Evolutionary conservation across 2,113 vertebrate genomes (phyloP).

Genomic region (Pituophis catenifer): DNA sequence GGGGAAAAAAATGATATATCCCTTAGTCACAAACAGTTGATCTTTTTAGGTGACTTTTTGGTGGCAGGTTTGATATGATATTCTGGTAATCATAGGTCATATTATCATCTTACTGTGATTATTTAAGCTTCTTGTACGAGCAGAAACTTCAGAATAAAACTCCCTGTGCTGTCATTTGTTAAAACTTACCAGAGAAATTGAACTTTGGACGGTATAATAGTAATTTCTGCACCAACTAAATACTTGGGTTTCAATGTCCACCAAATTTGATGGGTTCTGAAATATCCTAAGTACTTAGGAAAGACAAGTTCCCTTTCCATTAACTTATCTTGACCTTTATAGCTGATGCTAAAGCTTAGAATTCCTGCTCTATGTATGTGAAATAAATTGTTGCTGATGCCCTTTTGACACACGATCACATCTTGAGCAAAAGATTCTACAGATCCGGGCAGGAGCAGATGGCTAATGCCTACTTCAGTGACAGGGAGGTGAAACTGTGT

Average conservation of each 20-base stretch:
- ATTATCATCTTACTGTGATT: not conserved
- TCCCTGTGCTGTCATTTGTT: not conserved
- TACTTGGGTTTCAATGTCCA: not conserved
- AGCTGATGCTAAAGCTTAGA: not conserved
- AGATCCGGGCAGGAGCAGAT: slow-evolving; percentile 1
- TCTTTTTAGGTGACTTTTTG: not conserved
- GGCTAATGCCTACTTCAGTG: slow-evolving; percentile 7
- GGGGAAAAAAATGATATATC: not conserved
- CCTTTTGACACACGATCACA: not conserved
- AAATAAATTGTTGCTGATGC: not conserved
- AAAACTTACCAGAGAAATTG: not conserved
- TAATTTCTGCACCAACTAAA: not conserved
- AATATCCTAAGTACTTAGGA: not conserved
- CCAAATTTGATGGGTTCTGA: not conserved
- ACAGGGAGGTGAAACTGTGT: not conserved
- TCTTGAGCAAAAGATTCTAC: not conserved
- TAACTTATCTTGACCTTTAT: not conserved
- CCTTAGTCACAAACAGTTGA: not conserved
- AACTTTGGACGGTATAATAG: not conserved
- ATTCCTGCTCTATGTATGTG: not conserved
- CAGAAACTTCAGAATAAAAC: not conserved
- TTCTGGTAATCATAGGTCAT: not conserved
- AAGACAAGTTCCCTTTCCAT: not conserved
- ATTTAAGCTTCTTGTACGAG: not conserved
- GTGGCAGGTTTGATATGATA: not conserved